Evolutionary conservation across 2,113 vertebrate species (phyloP), one percentile per base, ranked within the genome.

Genomic region (Lynx canadensis): DNA sequence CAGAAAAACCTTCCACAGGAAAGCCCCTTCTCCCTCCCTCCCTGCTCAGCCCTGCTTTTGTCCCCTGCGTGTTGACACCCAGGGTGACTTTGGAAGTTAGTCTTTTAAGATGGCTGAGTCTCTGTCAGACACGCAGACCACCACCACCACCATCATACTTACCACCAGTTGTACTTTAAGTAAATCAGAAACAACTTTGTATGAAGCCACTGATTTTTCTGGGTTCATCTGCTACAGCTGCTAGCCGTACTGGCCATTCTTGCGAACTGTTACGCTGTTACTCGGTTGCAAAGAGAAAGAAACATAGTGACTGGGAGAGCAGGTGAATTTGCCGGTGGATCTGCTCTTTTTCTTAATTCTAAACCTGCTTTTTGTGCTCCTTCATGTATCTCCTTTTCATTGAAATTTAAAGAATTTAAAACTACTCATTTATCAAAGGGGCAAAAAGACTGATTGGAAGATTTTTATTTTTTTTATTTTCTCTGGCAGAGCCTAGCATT

Each of bases 361-460:
- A 82, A 97, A 91, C 83, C 71, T 79, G 41, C 41, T 95, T 97
- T 93, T 81, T 93, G 55, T 94, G 45, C 7, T 66, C 36, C 18
- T 96, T 88, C 41, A 14, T 84, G 25, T 85, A 48, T 97, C 60
- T 87, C 90, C 41, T 38, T 97, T 92, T 74, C 52, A 88, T 29
- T 96, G 94, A 95, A 91, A 76, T 95, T 89, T 88, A 73, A 97
- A 86, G 69, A 97, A 95, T 92, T 96, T 90, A 95, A 87, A 96
- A 83, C 29, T 71, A 63, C 50, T 94, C 57, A 71, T 92, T 31
- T 94, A 86, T 92, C 68, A 96, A 90, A 97, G 79, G 81, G 52
- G 65, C 33, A 68, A 89, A 96, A 96, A 80, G 38, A 60, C 16
- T 69, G 91, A 89, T 71, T 96, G 90, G 45, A 71, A 10, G 10